Evolutionary conservation across 2,113 vertebrate species (phyloP).

Genomic region (Anguilla rostrata): DNA sequence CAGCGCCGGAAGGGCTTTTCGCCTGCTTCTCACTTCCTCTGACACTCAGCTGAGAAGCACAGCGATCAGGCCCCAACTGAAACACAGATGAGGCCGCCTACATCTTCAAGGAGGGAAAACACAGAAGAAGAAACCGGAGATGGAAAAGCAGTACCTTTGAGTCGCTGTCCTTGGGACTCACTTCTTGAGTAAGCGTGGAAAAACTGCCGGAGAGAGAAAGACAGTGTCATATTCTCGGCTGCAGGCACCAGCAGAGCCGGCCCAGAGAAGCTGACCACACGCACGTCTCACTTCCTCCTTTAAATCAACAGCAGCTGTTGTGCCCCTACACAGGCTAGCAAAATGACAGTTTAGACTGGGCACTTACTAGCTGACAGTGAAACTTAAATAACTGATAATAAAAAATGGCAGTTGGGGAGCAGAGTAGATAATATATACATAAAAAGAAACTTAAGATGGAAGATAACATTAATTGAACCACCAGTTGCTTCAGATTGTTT

Average conservation of each 20-base stretch:
- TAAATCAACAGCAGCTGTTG: conserved; percentile 61
- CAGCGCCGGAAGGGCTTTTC: not conserved
- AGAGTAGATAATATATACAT: not conserved
- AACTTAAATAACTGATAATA: not conserved
- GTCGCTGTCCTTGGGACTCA: conserved; percentile 54
- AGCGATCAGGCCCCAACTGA: not conserved
- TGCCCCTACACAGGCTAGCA: conserved; percentile 40
- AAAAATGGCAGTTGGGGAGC: not conserved
- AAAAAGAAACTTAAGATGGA: too few relatives aligned
- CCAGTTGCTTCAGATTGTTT: not conserved
- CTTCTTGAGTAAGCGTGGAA: conserved; percentile 78
- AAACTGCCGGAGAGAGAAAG: conserved; percentile 68
- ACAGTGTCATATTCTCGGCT: conserved; percentile 7
- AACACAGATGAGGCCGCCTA: not conserved
- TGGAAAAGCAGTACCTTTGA: conserved; percentile 63
- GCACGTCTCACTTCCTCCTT: conserved; percentile 47
- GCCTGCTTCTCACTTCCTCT: not conserved
- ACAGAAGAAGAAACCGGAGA: not conserved
- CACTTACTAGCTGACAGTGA: not conserved
- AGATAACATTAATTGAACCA: not conserved
- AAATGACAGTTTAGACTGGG: conserved; percentile 49
- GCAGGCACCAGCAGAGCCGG: conserved; percentile 21
- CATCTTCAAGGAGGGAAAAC: not conserved
- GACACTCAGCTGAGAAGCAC: not conserved
- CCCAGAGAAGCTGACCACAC: not conserved